phyloP scores from a whole-genome alignment of 1,140 invertebrate species.

The Drosophila persimilis region DNA sequence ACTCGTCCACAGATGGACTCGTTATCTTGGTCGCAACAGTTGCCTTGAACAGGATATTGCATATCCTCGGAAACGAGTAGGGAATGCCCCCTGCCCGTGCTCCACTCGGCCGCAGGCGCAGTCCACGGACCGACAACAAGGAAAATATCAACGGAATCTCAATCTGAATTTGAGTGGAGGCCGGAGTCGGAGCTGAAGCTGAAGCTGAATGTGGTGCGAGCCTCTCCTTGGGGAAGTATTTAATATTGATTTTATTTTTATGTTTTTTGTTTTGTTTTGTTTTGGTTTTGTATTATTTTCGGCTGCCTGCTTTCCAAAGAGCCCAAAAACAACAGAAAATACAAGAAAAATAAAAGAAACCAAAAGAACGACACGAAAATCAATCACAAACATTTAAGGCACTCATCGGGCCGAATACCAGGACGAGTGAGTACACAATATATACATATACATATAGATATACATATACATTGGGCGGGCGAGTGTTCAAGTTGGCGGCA shows the following conservation, averaged over 20 bases:
- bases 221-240: conserved; percentile 16
- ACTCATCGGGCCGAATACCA: background rate
- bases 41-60: conserved; percentile 48
- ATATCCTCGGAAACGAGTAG: conserved; percentile 1
- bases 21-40: background rate
- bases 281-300: conserved; percentile 15
- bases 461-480: too few species aligned
- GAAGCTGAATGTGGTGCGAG: background rate
- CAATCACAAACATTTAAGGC: conserved; percentile 50
- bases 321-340: conserved; percentile 4
- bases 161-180: conserved; percentile 9
- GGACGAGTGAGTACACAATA: too few species aligned
- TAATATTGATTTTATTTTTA: conserved; percentile 47
- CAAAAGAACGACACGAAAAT: conserved; percentile 42
- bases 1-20: background rate
- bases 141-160: conserved; percentile 31
- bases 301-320: background rate
- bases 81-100: background rate
- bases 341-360: background rate
- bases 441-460: too few species aligned
- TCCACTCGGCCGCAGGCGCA: background rate
- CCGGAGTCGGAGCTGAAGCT: background rate
- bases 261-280: background rate
- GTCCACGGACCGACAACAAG: conserved; percentile 6
- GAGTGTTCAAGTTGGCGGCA: too few species aligned